Conservation (phyloP, 2,113 vertebrate genomes). For the Embiotoca jacksoni region DNA sequence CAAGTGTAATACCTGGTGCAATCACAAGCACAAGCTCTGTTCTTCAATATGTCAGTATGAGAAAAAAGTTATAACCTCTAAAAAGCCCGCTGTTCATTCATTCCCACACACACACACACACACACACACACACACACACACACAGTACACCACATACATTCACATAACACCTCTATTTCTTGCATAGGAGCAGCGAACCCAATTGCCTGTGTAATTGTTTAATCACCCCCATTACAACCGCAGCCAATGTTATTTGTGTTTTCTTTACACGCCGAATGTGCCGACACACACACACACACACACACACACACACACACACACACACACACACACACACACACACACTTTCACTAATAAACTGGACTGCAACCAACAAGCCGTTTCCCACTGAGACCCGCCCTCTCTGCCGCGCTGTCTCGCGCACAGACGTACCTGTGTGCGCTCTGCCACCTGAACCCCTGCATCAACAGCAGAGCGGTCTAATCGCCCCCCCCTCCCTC, state of each 20-base stretch:
- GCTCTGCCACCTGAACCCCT: background rate
- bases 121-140: too few relatives aligned
- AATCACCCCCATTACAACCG: slow-evolving; percentile 81
- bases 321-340: background rate
- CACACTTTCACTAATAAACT: slow-evolving; percentile 6
- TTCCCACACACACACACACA: too few relatives aligned
- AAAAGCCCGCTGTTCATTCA: background rate
- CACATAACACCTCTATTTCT: slow-evolving; percentile 56
- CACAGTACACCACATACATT: background rate
- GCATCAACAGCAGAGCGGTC: slow-evolving; percentile 50
- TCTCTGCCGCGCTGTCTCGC: slow-evolving; percentile 7
- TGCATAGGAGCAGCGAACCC: slow-evolving; percentile 72
- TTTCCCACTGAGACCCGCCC: slow-evolving; percentile 23
- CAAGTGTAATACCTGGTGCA: slow-evolving; percentile 34
- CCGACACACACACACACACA: background rate
- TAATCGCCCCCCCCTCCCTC: slow-evolving; percentile 26
- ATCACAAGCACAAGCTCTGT: slow-evolving; percentile 38
- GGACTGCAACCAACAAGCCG: slow-evolving; percentile 44
- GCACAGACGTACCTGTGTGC: slow-evolving; percentile 24
- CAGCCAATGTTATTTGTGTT: slow-evolving; percentile 80
- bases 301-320: slow-evolving; percentile 14
- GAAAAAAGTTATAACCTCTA: slow-evolving; percentile 8
- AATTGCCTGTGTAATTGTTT: slow-evolving; percentile 84
- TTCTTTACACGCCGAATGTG: slow-evolving; percentile 51
- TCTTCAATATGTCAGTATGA: slow-evolving; percentile 26